These are phyloP conservation scores for Thysanoteuthis rhombus DNA, from an alignment of 2,888 invertebrate genomes.

Conservation along the genomic window DNA sequence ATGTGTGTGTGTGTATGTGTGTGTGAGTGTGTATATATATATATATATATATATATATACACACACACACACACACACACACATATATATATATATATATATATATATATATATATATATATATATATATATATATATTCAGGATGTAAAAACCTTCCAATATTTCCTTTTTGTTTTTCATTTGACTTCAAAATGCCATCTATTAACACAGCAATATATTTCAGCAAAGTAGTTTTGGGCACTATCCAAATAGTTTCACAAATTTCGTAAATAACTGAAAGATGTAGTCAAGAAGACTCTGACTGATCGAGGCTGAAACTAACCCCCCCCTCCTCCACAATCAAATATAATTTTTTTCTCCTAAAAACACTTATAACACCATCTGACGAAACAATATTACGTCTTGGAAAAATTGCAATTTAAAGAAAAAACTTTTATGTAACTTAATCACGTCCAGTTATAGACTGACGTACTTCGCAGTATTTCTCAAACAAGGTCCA, in stretches of 20 bases:
- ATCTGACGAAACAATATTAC: neutral
- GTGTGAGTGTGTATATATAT: too few relatives aligned
- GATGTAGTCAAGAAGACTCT: neutral
- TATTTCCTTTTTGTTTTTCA: neutral
- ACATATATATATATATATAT: too few relatives aligned
- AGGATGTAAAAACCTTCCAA: neutral
- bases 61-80: too few relatives aligned
- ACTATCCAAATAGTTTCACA: neutral
- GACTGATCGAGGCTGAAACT: neutral
- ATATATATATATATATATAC: too few relatives aligned
- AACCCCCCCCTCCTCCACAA: neutral
- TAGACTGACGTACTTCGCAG: too few relatives aligned
- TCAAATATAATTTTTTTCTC: too few relatives aligned
- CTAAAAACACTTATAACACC: neutral
- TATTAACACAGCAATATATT: neutral
- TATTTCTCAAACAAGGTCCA: too few relatives aligned
- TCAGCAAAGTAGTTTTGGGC: too few relatives aligned
- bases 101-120: too few relatives aligned
- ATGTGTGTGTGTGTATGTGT: too few relatives aligned
- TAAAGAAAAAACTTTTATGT: neutral
- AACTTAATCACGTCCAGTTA: neutral
- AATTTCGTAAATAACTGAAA: neutral
- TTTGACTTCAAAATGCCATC: neutral
- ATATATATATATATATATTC: neutral
- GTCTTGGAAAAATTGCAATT: neutral